These are phyloP conservation scores for Stegophylla sp. DNA, from an alignment of 2,888 invertebrate species.

Conservation along the genomic window DNA sequence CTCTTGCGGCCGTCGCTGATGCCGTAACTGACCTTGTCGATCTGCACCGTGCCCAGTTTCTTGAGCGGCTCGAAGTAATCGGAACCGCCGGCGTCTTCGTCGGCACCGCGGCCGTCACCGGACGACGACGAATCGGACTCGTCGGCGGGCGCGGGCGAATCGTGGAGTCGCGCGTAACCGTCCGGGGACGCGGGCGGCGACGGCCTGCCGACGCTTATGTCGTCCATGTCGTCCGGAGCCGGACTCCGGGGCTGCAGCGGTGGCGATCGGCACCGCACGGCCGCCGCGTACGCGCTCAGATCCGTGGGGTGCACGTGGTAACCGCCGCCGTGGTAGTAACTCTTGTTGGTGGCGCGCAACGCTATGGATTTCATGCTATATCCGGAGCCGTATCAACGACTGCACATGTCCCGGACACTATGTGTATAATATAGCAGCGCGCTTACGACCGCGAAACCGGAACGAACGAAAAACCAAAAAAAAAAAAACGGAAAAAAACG, in stretches of 20 bases:
- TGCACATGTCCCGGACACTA: conserved; percentile 11
- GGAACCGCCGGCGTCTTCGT: conserved; percentile 59
- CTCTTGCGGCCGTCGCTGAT: conserved; percentile 61
- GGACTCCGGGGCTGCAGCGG: conserved; percentile 39
- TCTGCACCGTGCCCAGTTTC: conserved; percentile 77
- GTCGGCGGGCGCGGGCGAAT: not conserved
- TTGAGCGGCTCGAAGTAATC: conserved; percentile 84
- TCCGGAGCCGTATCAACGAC: conserved; percentile 31
- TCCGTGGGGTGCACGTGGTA: conserved; percentile 23
- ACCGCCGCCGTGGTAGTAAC: conserved; percentile 52
- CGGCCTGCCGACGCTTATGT: conserved; percentile 82
- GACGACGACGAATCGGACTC: conserved; percentile 62
- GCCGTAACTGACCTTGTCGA: conserved; percentile 63
- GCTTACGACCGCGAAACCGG: too few relatives aligned
- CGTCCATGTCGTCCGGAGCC: conserved; percentile 67
- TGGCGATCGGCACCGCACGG: conserved; percentile 37
- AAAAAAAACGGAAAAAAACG: too few relatives aligned
- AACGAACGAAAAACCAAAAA: too few relatives aligned
- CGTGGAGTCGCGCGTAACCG: conserved; percentile 52
- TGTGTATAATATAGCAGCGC: too few relatives aligned
- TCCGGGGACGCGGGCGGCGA: conserved; percentile 63
- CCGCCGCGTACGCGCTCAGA: conserved; percentile 38
- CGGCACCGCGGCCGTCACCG: conserved; percentile 29
- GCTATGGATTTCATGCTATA: conserved; percentile 57
- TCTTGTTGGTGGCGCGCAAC: conserved; percentile 46